Conservation (phyloP, 1,140 invertebrate species). For the Venturia canescens region DNA sequence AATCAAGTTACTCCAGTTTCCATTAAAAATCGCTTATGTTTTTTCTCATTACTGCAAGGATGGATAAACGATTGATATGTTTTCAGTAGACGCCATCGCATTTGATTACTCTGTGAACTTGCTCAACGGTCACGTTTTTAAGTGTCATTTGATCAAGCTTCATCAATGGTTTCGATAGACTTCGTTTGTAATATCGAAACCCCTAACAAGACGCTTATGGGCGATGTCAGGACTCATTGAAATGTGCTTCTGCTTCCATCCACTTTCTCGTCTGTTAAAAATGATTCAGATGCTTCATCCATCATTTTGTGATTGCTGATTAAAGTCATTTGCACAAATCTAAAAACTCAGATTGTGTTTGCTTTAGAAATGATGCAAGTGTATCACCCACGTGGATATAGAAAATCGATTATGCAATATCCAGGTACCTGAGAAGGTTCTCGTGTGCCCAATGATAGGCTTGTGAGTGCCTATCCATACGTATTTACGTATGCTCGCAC, state of each 20-base stretch:
- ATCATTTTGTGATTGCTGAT: too few species aligned
- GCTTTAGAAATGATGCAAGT: background rate
- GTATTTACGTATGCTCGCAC: conserved; percentile 8
- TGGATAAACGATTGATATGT: background rate
- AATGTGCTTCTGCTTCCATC: too few species aligned
- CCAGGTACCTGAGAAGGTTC: conserved; percentile 30
- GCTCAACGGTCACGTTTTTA: background rate
- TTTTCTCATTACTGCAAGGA: background rate
- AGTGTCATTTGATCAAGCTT: background rate
- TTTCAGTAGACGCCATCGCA: background rate
- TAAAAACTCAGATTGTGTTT: background rate
- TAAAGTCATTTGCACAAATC: background rate
- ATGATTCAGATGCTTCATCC: too few species aligned
- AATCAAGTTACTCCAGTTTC: background rate
- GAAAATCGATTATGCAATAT: conserved; percentile 58
- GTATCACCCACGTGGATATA: conserved; percentile 18
- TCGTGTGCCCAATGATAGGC: background rate
- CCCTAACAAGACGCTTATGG: too few species aligned
- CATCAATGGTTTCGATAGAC: background rate
- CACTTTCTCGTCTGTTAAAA: too few species aligned
- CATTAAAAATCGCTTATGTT: background rate
- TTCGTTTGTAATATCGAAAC: background rate
- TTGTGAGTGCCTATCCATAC: background rate
- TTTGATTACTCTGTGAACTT: background rate
- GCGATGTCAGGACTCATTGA: too few species aligned